These are phyloP conservation scores for Drosophila kanapiae DNA, from an alignment of 1,140 invertebrate species.

Conservation along the genomic window DNA sequence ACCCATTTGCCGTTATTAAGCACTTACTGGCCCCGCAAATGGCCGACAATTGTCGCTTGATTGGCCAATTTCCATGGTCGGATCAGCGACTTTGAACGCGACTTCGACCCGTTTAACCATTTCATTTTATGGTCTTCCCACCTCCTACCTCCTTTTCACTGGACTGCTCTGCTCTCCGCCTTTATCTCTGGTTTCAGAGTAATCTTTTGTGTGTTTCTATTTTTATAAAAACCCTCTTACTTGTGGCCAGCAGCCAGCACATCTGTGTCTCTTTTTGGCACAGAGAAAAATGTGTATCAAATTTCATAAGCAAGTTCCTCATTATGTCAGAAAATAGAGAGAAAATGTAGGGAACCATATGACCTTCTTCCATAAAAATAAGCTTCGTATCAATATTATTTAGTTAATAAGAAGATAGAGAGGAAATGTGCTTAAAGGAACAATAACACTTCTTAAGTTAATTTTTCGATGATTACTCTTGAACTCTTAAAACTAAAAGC, in stretches of 20 bases:
- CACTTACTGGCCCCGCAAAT: conserved; percentile 66
- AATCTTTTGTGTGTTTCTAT: conserved; percentile 41
- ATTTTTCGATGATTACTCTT: neutral
- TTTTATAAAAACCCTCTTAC: conserved; percentile 31
- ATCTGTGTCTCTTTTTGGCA: conserved; percentile 22
- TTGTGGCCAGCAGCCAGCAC: conserved; percentile 34
- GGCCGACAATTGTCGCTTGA: conserved; percentile 78
- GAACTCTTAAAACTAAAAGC: too few species aligned
- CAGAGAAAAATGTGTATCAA: conserved; percentile 18
- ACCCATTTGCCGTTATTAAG: conserved; percentile 64
- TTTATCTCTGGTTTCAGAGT: conserved; percentile 22
- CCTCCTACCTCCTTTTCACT: conserved; percentile 3
- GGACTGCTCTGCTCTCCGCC: neutral
- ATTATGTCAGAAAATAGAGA: neutral
- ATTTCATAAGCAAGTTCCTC: neutral
- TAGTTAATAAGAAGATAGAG: neutral
- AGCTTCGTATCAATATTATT: neutral
- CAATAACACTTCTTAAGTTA: neutral
- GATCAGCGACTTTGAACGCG: conserved; percentile 34
- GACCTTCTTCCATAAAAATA: neutral
- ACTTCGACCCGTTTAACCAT: conserved; percentile 66
- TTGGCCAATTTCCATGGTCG: conserved; percentile 72
- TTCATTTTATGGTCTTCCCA: conserved; percentile 53
- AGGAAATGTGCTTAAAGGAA: neutral
- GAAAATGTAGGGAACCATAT: neutral